These are phyloP conservation scores for Xiphorhynchus erythropygius DNA, from an alignment of 2,797 vertebrate genomes.

Conservation along the genomic window DNA sequence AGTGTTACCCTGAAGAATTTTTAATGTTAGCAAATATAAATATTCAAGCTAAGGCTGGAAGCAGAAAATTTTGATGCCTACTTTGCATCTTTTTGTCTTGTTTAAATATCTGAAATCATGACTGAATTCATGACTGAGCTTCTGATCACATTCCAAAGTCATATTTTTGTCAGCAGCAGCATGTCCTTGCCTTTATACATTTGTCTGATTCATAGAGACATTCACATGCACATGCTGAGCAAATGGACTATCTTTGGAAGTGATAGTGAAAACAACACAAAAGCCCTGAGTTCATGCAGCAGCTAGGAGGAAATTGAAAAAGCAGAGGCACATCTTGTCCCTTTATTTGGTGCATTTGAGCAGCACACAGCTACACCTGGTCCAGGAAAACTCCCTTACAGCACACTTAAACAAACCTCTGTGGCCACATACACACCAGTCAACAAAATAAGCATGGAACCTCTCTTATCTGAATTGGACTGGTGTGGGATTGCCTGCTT, in stretches of 20 bases:
- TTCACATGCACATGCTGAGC: neutral
- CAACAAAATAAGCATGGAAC: neutral
- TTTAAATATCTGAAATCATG: neutral
- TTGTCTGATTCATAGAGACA: accelerated
- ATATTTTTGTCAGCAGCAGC: neutral
- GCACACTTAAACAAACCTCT: no score
- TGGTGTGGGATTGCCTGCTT: neutral
- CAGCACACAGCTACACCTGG: neutral
- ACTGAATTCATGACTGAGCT: neutral
- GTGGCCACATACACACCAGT: neutral
- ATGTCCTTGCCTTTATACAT: neutral
- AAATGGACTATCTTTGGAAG: neutral
- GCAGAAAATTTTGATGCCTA: neutral
- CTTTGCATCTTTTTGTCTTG: neutral
- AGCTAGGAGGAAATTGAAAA: neutral
- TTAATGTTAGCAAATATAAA: neutral
- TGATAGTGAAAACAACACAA: neutral
- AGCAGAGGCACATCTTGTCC: neutral
- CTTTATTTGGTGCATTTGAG: neutral
- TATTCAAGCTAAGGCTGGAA: neutral
- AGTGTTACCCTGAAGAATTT: neutral
- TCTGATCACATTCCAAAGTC: neutral
- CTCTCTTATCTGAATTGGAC: neutral
- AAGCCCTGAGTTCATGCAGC: neutral
- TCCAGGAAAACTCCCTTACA: neutral